These are phyloP conservation scores for Standfussiana lucernea DNA, from an alignment of 2,888 invertebrate genomes.

Conservation along the genomic window DNA sequence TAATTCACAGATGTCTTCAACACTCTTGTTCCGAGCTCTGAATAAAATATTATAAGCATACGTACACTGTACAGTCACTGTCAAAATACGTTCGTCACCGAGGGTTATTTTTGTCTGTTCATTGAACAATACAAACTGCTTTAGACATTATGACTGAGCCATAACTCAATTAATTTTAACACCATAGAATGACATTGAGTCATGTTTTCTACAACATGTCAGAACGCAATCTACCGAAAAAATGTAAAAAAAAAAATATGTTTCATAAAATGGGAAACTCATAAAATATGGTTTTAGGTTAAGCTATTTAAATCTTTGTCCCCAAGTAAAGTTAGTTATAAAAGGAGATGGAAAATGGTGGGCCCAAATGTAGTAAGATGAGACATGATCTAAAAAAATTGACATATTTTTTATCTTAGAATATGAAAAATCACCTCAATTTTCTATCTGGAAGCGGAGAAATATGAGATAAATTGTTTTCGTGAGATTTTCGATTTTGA, in stretches of 20 bases:
- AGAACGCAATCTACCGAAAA: too few species aligned
- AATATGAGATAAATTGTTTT: too few species aligned
- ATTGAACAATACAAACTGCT: not conserved
- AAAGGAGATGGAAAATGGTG: too few species aligned
- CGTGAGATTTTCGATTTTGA: too few species aligned
- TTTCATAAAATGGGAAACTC: not conserved
- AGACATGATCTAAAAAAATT: too few species aligned
- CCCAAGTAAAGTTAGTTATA: not conserved
- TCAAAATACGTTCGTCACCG: not conserved
- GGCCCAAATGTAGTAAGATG: too few species aligned
- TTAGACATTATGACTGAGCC: not conserved
- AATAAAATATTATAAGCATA: conserved; percentile 47
- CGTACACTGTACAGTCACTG: conserved; percentile 11
- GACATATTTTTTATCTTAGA: too few species aligned
- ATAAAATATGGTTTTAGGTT: not conserved
- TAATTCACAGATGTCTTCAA: conserved; percentile 41
- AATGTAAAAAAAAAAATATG: not conserved
- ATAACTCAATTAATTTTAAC: not conserved
- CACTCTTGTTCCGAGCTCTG: conserved; percentile 13
- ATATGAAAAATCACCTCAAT: too few species aligned
- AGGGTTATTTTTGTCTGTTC: not conserved
- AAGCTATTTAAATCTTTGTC: not conserved
- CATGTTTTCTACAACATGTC: not conserved
- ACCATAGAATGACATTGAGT: not conserved
- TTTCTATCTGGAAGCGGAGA: too few species aligned